Percentiles rank a stretch among this genome's conserved stretches.
phyloP scores from a whole-genome alignment of 2,113 vertebrate species.

The Rhabdomys dilectus region DNA sequence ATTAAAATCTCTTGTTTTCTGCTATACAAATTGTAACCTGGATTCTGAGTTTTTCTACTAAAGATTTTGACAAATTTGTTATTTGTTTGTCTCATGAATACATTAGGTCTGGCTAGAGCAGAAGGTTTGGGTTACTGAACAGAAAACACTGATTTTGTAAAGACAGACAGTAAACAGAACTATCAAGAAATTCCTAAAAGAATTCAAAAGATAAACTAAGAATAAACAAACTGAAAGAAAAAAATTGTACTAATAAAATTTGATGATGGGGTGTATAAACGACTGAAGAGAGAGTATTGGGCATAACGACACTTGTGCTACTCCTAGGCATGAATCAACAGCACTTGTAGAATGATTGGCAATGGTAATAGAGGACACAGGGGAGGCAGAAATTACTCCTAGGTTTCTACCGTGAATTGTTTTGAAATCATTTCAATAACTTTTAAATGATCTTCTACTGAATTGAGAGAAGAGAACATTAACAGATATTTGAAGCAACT shows the following conservation, averaged over 20 bases:
- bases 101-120: background rate
- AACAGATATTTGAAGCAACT: conserved; percentile 7
- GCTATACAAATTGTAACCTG: background rate
- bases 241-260: background rate
- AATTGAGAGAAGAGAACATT: background rate
- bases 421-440: background rate
- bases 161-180: background rate
- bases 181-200: background rate
- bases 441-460: background rate
- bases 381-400: background rate
- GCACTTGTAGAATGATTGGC: background rate
- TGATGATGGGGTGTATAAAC: background rate
- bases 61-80: background rate
- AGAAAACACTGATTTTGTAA: conserved; percentile 14
- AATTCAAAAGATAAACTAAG: background rate
- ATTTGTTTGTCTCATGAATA: background rate
- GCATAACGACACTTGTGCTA: background rate
- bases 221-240: background rate
- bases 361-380: background rate
- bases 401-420: background rate
- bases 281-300: background rate
- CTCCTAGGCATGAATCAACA: background rate
- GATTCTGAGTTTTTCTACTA: background rate
- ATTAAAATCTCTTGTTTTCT: background rate
- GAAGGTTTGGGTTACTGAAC: conserved; percentile 12